These are phyloP conservation scores for Scrobipalpa costella DNA, from an alignment of 2,888 invertebrate species.

Conservation along the genomic window DNA sequence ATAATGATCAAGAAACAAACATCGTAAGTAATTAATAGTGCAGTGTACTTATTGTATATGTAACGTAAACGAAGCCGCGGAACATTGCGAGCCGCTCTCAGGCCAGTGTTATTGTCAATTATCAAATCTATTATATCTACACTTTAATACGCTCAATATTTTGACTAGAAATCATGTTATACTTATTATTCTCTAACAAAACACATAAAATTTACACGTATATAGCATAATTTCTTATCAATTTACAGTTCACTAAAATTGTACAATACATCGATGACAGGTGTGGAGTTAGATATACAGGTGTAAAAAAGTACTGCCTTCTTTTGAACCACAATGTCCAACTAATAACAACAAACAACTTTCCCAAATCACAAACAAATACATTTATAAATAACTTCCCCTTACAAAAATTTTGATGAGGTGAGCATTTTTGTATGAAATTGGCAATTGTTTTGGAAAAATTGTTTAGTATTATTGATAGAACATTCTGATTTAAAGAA, in stretches of 20 bases:
- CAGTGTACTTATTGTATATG: constrained; percentile 68
- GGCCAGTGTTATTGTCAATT: constrained; percentile 80
- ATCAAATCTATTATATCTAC: constrained; percentile 76
- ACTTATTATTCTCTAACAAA: constrained; percentile 77
- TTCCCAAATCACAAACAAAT: no score
- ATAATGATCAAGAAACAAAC: constrained; percentile 21
- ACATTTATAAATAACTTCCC: no score
- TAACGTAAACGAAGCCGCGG: constrained; percentile 53
- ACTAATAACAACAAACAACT: no score
- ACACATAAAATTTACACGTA: constrained; percentile 75
- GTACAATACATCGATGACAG: constrained; percentile 76
- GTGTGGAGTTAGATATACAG: constrained; percentile 45
- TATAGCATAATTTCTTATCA: constrained; percentile 75
- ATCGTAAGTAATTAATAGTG: constrained; percentile 49
- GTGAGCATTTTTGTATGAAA: no score
- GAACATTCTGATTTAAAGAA: no score
- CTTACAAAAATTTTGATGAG: no score
- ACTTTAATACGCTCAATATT: constrained; percentile 79
- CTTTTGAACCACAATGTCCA: no score
- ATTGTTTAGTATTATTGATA: no score
- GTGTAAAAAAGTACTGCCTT: no score
- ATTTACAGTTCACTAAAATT: constrained; percentile 75
- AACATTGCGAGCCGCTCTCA: constrained; percentile 49
- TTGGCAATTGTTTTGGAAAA: no score
- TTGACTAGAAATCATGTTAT: constrained; percentile 82